Conservation (phyloP, 2,797 vertebrate species). For the Hippoglossus hippoglossus region DNA sequence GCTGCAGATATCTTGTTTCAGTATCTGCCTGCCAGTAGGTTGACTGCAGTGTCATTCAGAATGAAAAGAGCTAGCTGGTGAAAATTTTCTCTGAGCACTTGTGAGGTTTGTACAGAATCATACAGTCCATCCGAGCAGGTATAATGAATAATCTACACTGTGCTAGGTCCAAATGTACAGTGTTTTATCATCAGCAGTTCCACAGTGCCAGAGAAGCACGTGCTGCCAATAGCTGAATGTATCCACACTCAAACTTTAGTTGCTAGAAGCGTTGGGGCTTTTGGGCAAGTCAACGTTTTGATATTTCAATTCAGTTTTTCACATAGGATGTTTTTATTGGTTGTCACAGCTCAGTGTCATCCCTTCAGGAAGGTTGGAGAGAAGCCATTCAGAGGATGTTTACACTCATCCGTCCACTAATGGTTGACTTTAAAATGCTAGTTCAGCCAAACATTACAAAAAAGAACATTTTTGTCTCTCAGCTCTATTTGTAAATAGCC, state of each 20-base stretch:
- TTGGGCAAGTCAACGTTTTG: conserved; percentile 4
- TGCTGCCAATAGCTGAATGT: conserved; percentile 16
- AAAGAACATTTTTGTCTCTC: too few relatives aligned
- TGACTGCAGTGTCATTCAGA: conserved; percentile 30
- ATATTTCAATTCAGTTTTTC: conserved; percentile 29
- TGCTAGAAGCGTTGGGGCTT: conserved; percentile 26
- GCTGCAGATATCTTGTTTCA: conserved; percentile 54
- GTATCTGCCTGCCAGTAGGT: conserved; percentile 4
- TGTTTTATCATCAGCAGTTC: conserved; percentile 16
- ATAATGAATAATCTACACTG: conserved; percentile 3
- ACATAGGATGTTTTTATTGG: conserved; percentile 23
- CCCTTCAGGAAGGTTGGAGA: conserved; percentile 18
- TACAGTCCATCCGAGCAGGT: not conserved
- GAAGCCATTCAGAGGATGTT: conserved; percentile 24
- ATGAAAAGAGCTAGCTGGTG: not conserved
- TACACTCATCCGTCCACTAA: conserved; percentile 2
- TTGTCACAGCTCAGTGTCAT: conserved; percentile 21
- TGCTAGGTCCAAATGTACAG: not conserved
- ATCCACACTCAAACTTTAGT: not conserved
- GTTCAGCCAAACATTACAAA: too few relatives aligned
- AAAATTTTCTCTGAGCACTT: not conserved
- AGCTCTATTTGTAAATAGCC: too few relatives aligned
- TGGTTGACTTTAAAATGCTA: conserved; percentile 3
- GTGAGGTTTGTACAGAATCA: not conserved
- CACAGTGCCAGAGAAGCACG: not conserved